Conservation (phyloP, 2,797 vertebrate species). For the Artibeus jamaicensis region DNA sequence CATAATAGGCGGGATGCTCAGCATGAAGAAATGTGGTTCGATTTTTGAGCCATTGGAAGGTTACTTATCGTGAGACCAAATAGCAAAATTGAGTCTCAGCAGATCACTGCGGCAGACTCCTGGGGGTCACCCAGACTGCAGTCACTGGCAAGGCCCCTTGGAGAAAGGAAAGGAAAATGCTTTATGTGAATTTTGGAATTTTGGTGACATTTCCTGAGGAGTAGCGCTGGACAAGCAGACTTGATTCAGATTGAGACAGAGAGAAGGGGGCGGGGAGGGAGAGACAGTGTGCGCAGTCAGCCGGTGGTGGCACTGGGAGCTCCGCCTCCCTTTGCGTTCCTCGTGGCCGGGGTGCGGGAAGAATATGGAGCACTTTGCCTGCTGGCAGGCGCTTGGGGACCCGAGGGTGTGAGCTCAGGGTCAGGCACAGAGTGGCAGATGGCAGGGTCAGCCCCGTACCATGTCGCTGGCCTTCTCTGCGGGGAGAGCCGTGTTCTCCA, state of each 20-base stretch:
- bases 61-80: neutral
- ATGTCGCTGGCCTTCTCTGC: neutral
- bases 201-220: neutral
- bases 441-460: no score
- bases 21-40: neutral
- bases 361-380: no score
- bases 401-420: rapidly evolving
- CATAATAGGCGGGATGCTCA: neutral
- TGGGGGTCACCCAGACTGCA: neutral
- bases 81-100: neutral
- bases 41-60: neutral
- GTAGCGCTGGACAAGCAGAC: neutral
- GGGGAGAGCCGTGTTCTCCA: neutral
- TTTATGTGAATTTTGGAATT: neutral
- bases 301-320: no score
- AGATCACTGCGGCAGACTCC: neutral
- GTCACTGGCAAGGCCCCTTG: neutral
- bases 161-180: neutral
- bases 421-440: neutral
- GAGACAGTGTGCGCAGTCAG: neutral
- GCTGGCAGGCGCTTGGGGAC: neutral
- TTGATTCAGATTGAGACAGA: neutral
- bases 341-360: neutral
- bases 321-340: neutral
- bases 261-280: neutral